These are phyloP conservation scores for Drosophila lacicola DNA, from an alignment of 2,888 invertebrate genomes.

Conservation along the genomic window DNA sequence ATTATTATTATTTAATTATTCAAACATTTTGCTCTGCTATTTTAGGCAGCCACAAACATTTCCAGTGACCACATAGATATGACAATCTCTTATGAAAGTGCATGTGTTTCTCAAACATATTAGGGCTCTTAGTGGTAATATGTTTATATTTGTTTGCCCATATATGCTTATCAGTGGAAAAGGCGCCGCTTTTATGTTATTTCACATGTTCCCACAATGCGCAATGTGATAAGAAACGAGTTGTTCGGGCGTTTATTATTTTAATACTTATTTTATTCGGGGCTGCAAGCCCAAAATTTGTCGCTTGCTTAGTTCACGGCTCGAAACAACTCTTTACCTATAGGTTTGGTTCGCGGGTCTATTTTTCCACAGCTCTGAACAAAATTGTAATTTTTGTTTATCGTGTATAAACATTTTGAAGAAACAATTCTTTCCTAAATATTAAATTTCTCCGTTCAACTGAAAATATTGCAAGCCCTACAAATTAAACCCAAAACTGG, in stretches of 20 bases:
- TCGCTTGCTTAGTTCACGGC: too few species aligned
- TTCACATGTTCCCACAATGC: constrained; percentile 21
- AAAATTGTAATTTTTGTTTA: too few species aligned
- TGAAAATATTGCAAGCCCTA: too few species aligned
- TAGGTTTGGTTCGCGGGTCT: too few species aligned
- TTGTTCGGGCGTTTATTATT: background rate
- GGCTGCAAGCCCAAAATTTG: too few species aligned
- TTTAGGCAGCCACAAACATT: constrained; percentile 4
- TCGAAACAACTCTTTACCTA: too few species aligned
- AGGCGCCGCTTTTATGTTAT: constrained; percentile 11
- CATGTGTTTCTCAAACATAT: background rate
- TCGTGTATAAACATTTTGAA: too few species aligned
- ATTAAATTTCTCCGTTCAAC: too few species aligned
- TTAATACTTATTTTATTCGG: background rate
- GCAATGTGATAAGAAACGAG: background rate
- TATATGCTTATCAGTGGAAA: constrained; percentile 16
- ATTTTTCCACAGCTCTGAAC: too few species aligned
- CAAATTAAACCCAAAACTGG: too few species aligned
- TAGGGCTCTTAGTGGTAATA: background rate
- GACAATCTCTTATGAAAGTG: background rate
- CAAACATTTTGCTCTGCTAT: constrained; percentile 1
- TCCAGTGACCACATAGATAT: constrained; percentile 1
- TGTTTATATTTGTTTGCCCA: background rate
- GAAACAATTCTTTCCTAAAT: too few species aligned
- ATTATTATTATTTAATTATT: background rate